Evolutionary conservation across 2,113 vertebrate species (phyloP).

Genomic region (Ifrita kowaldi): DNA sequence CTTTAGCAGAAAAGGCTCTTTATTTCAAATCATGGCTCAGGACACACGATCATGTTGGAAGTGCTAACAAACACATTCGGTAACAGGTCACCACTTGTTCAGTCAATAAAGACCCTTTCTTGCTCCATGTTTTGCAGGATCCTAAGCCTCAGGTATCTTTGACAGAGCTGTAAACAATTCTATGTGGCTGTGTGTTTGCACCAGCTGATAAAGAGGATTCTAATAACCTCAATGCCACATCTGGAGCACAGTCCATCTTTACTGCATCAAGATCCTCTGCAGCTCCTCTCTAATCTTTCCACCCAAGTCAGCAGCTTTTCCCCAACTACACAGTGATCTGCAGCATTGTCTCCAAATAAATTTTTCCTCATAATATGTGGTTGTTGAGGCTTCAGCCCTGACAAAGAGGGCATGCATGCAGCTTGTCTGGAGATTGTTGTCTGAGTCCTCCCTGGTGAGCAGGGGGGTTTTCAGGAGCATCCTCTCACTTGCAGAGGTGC

Average conservation of each 20-base stretch:
- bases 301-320: not conserved
- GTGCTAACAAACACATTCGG: slow-evolving; percentile 33
- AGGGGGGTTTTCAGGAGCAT: not conserved
- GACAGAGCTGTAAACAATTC: slow-evolving; percentile 36
- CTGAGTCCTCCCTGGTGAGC: not conserved
- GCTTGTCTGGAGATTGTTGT: not conserved
- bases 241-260: not conserved
- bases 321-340: not conserved
- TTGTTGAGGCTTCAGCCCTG: not conserved
- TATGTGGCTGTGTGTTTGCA: not conserved
- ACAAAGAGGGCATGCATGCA: not conserved
- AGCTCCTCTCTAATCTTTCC: not conserved
- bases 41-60: slow-evolving; percentile 2
- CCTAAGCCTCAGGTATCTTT: slow-evolving; percentile 1
- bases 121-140: not conserved
- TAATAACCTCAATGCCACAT: not conserved
- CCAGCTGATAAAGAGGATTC: not conserved
- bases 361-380: no score
- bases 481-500: not conserved
- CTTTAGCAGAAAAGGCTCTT: slow-evolving; percentile 33
- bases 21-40: slow-evolving; percentile 13
- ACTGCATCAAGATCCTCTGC: not conserved
- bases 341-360: not conserved
- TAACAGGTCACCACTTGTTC: slow-evolving; percentile 28
- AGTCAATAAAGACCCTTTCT: slow-evolving; percentile 48